Evolutionary conservation across 1,140 invertebrate species (phyloP), one percentile per base, ranked within the genome.

Genomic region (Batillaria attramentaria): DNA sequence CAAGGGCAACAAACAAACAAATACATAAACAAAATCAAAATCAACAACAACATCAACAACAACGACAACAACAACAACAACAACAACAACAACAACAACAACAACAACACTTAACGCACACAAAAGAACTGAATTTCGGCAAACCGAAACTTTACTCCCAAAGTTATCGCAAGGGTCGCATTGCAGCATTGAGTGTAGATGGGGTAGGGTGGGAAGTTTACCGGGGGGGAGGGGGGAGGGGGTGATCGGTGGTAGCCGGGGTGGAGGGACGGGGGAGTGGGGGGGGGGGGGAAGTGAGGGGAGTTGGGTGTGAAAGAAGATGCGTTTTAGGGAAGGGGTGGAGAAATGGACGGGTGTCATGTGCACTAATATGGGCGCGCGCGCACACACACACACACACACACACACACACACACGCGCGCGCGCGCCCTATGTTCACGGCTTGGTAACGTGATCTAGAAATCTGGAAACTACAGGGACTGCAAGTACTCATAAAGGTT

Each of bases 351-450:
- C n/a, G 57, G 33, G 57, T 62, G 57, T 62, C 24, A 62, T 28
- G 57, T 28, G 57, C 68, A 46, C 68, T 42, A 16, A 28, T 41
- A 70, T 41, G 39, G 37, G 43, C 68, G 39, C 68, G 50, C 68
- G 39, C 68, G 43, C 68, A 46, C 68, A 70, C 68, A 46, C 68
- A 70, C 68, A 46, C 68, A 50, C 70, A 35, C 70, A 50, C 70
- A 35, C 70, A 50, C 70, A 35, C 70, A 72, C 70, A 35, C 70
- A 42, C 68, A 46, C 68, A 70, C 70, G 28, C 70, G 50, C 43
- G 18, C 43, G 35, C 70, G 35, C 68, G 43, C 68, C n/a, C n/a
- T n/a, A n/a, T n/a, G n/a, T n/a, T n/a, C n/a, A n/a, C n/a, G n/a
- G n/a, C n/a, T n/a, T n/a, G n/a, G n/a, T n/a, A n/a, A n/a, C n/a